Evolutionary conservation across 2,888 invertebrate genomes (phyloP), one percentile per base, ranked within the genome.

Genomic region (Chloromyia formosa): DNA sequence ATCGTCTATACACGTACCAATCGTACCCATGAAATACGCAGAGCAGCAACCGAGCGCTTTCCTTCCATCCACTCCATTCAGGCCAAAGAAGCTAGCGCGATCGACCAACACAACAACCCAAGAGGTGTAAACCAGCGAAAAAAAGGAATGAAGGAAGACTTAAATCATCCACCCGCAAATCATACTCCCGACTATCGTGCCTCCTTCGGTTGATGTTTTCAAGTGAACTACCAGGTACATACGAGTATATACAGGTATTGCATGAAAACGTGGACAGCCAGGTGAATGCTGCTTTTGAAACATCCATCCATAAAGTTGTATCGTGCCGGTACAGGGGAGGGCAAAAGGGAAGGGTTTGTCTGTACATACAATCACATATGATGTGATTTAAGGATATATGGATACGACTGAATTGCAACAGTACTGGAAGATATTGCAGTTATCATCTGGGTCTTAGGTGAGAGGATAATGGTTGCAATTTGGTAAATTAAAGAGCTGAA

Each of bases 331-430:
- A 3, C 49, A 49, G 49, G 49, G 3, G 49, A 49, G 12, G 49
- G 49, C 3, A 49, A 49, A 49, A n/a, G 49, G 49, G 49, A 49
- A n/a, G 10, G 16, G 12, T n/a, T n/a, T n/a, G n/a, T n/a, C n/a
- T n/a, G n/a, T n/a, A n/a, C n/a, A n/a, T 49, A n/a, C 49, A 49
- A 35, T 35, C 27, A 35, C 14, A 49, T 49, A 49, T 49, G 49
- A 49, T 49, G 49, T 49, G 49, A n/a, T 49, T 49, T 49, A 49
- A 49, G 49, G 49, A 49, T 49, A 49, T 49, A n/a, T 49, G 49
- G 7, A 35, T 2, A 35, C 27, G 27, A 35, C 27, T 35, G 27
- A 35, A 35, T 35, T 35, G 27, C 2, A 35, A 35, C 3, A 7
- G 7, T 2, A 35, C 27, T 35, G 27, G 27, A 35, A 35, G 3